A percentile compares a stretch with the other conserved stretches of the same genome.
These are phyloP conservation scores for Ganaspis brasiliensis DNA, from an alignment of 2,888 invertebrate species.

Conservation along the genomic window DNA sequence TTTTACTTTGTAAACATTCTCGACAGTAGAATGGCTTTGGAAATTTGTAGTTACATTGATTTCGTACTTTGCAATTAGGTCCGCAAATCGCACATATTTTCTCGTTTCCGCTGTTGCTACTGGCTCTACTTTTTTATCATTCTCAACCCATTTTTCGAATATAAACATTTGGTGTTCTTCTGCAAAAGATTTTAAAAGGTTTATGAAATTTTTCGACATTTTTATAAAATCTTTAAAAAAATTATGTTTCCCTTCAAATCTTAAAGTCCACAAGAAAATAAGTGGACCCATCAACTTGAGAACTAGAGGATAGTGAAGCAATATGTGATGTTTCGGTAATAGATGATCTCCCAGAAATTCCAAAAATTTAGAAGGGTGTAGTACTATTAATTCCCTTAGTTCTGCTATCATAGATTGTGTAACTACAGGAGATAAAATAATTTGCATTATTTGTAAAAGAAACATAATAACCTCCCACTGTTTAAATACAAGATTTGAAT, in stretches of 20 bases:
- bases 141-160: constrained; percentile 27
- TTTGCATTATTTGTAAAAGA: constrained; percentile 49
- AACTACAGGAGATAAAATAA: constrained; percentile 48
- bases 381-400: constrained; percentile 41
- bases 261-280: constrained; percentile 47
- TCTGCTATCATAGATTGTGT: constrained; percentile 41
- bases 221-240: constrained; percentile 53
- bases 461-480: constrained; percentile 50
- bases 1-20: not conserved
- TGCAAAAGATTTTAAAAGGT: constrained; percentile 48
- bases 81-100: not conserved
- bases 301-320: constrained; percentile 52
- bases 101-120: not conserved
- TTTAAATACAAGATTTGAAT: not conserved
- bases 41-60: not conserved
- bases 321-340: constrained; percentile 54
- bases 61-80: not conserved
- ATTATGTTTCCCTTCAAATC: constrained; percentile 54
- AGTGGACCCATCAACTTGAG: constrained; percentile 45
- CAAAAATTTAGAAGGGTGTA: constrained; percentile 49
- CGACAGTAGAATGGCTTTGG: not conserved
- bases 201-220: constrained; percentile 49
- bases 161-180: constrained; percentile 49
- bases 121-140: constrained; percentile 24
- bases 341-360: constrained; percentile 30